Conservation (phyloP, 2,113 vertebrate genomes). For the Coreoperca whiteheadi region DNA sequence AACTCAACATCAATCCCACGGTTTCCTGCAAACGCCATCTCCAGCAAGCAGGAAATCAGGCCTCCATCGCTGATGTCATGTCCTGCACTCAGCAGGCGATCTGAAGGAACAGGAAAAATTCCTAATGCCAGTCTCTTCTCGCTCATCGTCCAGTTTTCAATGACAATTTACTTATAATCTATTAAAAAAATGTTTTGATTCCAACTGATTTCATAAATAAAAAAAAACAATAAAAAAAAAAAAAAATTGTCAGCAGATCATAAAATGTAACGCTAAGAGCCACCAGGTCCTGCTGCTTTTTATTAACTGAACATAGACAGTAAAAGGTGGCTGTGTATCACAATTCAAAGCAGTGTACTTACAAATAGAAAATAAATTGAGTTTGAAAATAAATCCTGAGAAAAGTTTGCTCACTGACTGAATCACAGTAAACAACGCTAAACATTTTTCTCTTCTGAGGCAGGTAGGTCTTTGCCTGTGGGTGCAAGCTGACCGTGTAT, state of each 20-base stretch:
- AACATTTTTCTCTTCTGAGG: background rate
- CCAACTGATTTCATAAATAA: background rate
- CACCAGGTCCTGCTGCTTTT: background rate
- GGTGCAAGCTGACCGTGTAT: conserved; percentile 80
- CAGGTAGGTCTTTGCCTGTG: background rate
- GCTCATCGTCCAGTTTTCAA: background rate
- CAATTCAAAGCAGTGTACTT: background rate
- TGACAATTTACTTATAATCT: background rate
- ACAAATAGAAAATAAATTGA: background rate
- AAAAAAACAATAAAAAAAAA: background rate
- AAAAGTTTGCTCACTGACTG: background rate
- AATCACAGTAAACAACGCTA: background rate
- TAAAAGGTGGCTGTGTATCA: conserved; percentile 44
- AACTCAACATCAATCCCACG: conserved; percentile 88
- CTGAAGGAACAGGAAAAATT: conserved; percentile 73
- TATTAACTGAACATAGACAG: background rate
- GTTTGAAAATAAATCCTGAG: background rate
- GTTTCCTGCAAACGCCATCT: conserved; percentile 95
- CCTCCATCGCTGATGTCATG: conserved; percentile 95
- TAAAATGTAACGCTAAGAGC: background rate
- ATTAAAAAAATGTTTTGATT: background rate
- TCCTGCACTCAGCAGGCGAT: conserved; percentile 87
- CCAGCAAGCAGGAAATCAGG: conserved; percentile 89
- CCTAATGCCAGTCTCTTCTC: background rate
- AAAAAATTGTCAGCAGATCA: background rate